These are phyloP conservation scores for Cantharis flavilabris DNA, from an alignment of 2,888 invertebrate genomes.

Conservation along the genomic window DNA sequence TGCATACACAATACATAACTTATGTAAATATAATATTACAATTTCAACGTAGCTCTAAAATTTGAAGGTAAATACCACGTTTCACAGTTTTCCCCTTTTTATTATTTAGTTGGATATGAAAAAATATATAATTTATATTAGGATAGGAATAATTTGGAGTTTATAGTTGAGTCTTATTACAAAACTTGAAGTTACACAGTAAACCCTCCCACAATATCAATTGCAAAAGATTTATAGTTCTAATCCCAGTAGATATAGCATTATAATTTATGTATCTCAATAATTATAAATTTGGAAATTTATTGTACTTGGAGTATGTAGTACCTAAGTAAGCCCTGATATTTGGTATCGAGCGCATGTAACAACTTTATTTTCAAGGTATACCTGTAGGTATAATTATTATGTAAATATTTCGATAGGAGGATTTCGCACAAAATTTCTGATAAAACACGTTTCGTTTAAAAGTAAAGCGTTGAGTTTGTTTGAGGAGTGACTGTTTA, in stretches of 20 bases:
- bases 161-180: not conserved
- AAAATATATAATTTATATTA: not conserved
- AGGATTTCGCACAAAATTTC: not conserved
- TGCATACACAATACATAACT: not conserved
- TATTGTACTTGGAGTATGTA: not conserved
- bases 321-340: not conserved
- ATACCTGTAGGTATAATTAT: not conserved
- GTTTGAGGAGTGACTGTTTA: conserved; percentile 27
- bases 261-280: not conserved
- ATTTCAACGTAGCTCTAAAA: not conserved
- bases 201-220: not conserved
- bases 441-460: not conserved
- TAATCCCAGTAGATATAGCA: not conserved
- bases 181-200: not conserved
- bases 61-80: not conserved
- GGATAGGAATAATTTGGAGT: not conserved
- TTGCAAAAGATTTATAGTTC: not conserved
- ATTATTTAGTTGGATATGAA: not conserved
- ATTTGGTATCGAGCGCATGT: not conserved
- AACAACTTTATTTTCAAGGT: not conserved
- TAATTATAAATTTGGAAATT: not conserved
- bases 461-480: not conserved
- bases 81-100: not conserved
- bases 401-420: not conserved
- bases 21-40: not conserved